These are phyloP conservation scores for Pissodes strobi DNA, from an alignment of 1,140 invertebrate species.

Conservation along the genomic window DNA sequence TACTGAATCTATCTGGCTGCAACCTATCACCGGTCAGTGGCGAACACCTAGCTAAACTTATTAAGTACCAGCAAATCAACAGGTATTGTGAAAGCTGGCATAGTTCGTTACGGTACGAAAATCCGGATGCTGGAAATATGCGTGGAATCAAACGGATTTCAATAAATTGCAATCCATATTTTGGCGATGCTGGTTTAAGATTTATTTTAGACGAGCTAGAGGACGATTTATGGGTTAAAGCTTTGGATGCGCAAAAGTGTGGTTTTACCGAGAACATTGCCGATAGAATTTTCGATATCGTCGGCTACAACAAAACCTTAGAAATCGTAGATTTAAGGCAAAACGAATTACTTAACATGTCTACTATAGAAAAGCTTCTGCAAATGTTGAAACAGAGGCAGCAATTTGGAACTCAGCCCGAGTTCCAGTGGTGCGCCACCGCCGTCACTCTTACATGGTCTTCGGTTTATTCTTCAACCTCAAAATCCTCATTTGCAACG, in stretches of 20 bases:
- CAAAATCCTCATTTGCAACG: conserved; percentile 48
- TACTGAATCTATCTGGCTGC: conserved; percentile 66
- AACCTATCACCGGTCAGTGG: conserved; percentile 62
- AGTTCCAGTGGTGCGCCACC: conserved; percentile 50
- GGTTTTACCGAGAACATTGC: conserved; percentile 67
- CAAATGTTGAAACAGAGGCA: conserved; percentile 49
- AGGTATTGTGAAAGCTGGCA: conserved; percentile 79
- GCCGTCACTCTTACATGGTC: conserved; percentile 38
- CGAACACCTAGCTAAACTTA: conserved; percentile 59
- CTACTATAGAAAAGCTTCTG: conserved; percentile 47
- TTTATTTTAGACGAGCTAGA: conserved; percentile 63
- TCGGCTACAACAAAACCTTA: conserved; percentile 67
- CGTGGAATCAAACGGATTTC: conserved; percentile 73
- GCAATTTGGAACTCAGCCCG: conserved; percentile 35
- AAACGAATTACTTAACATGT: conserved; percentile 61
- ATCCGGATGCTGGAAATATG: conserved; percentile 74
- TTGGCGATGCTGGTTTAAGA: conserved; percentile 67
- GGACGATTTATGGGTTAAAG: conserved; percentile 73
- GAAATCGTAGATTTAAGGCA: conserved; percentile 67
- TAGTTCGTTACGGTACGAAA: conserved; percentile 73
- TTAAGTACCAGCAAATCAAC: conserved; percentile 62
- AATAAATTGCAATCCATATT: conserved; percentile 69
- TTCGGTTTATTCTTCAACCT: conserved; percentile 32
- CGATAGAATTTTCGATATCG: conserved; percentile 62
- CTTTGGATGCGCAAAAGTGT: conserved; percentile 76